Evolutionary conservation across 2,113 vertebrate genomes (phyloP).

Genomic region (Phyllostomus discolor): DNA sequence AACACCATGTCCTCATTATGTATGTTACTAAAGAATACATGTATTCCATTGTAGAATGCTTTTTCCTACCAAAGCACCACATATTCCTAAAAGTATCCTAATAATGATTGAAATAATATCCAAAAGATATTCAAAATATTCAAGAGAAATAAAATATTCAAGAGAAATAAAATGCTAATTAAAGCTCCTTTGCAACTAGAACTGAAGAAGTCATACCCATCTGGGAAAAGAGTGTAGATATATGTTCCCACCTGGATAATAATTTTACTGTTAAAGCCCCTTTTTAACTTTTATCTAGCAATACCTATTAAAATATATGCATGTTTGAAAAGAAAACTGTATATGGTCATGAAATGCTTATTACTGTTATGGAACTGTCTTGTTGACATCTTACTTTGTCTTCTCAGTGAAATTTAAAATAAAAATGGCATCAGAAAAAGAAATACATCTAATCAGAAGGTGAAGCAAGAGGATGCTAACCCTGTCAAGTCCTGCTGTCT

Average conservation of each 20-base stretch:
- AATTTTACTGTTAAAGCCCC: background rate
- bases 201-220: background rate
- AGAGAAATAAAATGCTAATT: background rate
- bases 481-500: background rate
- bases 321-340: slow-evolving; percentile 6
- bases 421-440: background rate
- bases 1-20: background rate
- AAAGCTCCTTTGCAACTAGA: background rate
- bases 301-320: background rate
- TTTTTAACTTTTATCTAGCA: background rate
- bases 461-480: background rate
- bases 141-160: too few species aligned
- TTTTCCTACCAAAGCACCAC: background rate
- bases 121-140: too few species aligned
- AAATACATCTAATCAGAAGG: background rate
- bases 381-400: background rate
- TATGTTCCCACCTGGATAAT: background rate
- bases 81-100: background rate
- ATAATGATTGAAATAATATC: background rate
- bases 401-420: slow-evolving; percentile 32
- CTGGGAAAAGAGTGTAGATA: background rate
- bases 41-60: background rate
- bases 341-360: background rate
- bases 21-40: background rate
- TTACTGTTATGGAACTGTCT: background rate